phyloP scores from a whole-genome alignment of 2,888 invertebrate genomes.

The Phytoseiulus persimilis region DNA sequence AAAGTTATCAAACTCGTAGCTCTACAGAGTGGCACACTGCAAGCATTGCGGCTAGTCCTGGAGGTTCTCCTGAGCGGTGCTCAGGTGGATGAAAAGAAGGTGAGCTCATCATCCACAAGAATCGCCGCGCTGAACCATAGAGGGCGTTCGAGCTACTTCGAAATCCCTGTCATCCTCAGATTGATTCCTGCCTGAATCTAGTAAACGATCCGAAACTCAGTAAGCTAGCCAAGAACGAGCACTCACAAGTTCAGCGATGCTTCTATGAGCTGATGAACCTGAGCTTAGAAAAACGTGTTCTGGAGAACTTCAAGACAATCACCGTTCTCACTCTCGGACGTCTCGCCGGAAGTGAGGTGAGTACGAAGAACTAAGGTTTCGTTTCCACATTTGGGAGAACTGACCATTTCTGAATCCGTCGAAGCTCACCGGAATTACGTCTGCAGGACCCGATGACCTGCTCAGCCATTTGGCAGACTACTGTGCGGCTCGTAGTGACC shows the following conservation, averaged over 20 bases:
- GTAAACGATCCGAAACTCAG: slow-evolving; percentile 62
- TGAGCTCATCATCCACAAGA: neutral
- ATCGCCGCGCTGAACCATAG: no score
- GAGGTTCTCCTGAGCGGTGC: neutral
- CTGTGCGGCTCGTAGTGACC: slow-evolving; percentile 58
- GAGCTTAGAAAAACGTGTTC: neutral
- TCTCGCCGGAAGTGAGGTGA: slow-evolving; percentile 57
- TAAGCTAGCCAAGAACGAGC: slow-evolving; percentile 60
- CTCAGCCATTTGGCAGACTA: slow-evolving; percentile 65
- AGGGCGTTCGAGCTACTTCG: no score
- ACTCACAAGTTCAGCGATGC: slow-evolving; percentile 49
- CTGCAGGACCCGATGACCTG: slow-evolving; percentile 58
- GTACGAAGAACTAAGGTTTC: no score
- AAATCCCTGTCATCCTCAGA: slow-evolving; percentile 44
- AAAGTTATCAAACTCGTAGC: neutral
- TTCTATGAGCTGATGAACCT: neutral
- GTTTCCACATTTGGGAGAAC: no score
- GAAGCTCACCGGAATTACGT: neutral
- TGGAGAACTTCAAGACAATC: neutral
- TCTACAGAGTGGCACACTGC: neutral
- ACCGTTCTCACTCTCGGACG: slow-evolving; percentile 55
- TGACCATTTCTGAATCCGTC: no score
- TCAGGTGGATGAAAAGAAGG: neutral
- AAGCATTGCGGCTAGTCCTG: neutral
- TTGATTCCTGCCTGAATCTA: slow-evolving; percentile 56